These are phyloP conservation scores for Neomicropteryx cornuta DNA, from an alignment of 1,140 invertebrate species.

Conservation along the genomic window DNA sequence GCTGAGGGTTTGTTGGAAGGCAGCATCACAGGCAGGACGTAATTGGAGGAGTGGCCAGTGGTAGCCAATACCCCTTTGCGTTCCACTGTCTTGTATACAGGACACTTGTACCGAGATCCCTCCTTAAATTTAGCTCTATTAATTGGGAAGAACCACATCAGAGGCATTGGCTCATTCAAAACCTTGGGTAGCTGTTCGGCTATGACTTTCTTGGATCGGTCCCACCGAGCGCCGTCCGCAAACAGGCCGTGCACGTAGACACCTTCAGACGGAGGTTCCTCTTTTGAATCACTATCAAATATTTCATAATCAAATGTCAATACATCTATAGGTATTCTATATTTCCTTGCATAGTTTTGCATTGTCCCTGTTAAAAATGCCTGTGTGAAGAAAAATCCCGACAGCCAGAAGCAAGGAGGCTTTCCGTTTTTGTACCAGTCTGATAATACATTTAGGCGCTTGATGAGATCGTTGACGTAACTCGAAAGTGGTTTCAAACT, in stretches of 20 bases:
- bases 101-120: conserved; percentile 52
- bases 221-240: conserved; percentile 71
- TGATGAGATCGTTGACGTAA: conserved; percentile 69
- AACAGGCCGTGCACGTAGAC: conserved; percentile 67
- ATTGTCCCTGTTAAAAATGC: conserved; percentile 80
- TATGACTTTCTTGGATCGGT: conserved; percentile 39
- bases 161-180: conserved; percentile 60
- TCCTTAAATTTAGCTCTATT: conserved; percentile 31
- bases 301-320: conserved; percentile 64
- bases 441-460: conserved; percentile 58
- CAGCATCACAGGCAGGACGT: conserved; percentile 60
- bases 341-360: conserved; percentile 76
- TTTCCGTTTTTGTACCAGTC: conserved; percentile 61
- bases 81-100: conserved; percentile 72
- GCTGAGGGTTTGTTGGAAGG: conserved; percentile 46
- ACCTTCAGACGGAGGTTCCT: conserved; percentile 47
- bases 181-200: conserved; percentile 66
- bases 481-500: conserved; percentile 69
- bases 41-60: conserved; percentile 79
- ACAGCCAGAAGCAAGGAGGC: conserved; percentile 71
- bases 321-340: conserved; percentile 70
- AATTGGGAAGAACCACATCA: conserved; percentile 50
- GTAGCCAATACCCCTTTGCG: conserved; percentile 63
- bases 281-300: conserved; percentile 20
- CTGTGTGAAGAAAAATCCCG: conserved; percentile 83